Percentiles rank a stretch among this genome's conserved stretches.
phyloP scores from a whole-genome alignment of 2,113 vertebrate species.

The rat (Rattus norvegicus) region DNA sequence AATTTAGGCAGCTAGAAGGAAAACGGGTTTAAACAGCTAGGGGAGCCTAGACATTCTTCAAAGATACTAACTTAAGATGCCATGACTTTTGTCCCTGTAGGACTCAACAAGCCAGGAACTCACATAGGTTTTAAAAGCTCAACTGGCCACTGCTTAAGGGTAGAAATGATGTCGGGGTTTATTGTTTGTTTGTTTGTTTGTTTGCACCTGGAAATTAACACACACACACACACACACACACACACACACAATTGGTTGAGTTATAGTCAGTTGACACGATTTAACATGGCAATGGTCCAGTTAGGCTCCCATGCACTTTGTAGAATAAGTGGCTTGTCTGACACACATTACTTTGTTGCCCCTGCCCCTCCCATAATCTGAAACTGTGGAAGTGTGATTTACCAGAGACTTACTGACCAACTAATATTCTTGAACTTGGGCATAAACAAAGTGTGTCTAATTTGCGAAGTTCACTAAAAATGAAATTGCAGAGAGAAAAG shows the following conservation, averaged over 20 bases:
- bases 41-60: not conserved
- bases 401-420: not conserved
- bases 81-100: not conserved
- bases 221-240: not conserved
- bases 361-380: not conserved
- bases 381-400: not conserved
- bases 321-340: not conserved
- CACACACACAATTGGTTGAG: not conserved
- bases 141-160: not conserved
- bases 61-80: not conserved
- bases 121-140: not conserved
- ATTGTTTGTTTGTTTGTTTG: not conserved
- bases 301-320: not conserved
- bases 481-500: constrained; percentile 32
- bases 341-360: not conserved
- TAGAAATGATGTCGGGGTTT: not conserved
- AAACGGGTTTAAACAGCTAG: not conserved
- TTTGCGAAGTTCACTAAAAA: constrained; percentile 21
- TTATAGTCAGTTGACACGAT: not conserved
- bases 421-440: not conserved
- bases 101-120: not conserved
- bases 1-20: not conserved
- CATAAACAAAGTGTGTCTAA: not conserved
- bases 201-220: not conserved
- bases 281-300: not conserved